These are phyloP conservation scores for Manis javanica DNA, from an alignment of 2,797 vertebrate species.

Conservation along the genomic window DNA sequence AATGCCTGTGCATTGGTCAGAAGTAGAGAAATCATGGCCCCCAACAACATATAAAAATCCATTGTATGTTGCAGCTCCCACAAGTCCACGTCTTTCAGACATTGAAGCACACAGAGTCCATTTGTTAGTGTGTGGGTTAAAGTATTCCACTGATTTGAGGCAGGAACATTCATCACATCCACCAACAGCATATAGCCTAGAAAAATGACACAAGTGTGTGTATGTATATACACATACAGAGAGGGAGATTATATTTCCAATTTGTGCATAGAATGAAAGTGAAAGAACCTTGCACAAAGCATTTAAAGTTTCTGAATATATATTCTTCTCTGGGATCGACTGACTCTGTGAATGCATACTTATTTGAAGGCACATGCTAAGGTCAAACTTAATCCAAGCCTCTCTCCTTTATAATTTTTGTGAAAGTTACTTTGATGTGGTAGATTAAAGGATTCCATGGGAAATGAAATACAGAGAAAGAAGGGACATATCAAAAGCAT, in stretches of 20 bases:
- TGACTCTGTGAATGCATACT: background rate
- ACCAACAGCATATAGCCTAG: slow-evolving; percentile 95
- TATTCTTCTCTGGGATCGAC: background rate
- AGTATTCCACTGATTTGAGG: slow-evolving; percentile 97
- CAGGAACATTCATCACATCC: slow-evolving; percentile 98
- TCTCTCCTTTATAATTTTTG: background rate
- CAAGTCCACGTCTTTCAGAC: slow-evolving; percentile 96
- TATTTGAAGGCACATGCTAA: background rate
- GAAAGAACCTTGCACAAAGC: background rate
- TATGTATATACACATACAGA: background rate
- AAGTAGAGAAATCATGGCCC: slow-evolving; percentile 97
- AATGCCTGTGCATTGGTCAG: slow-evolving; percentile 96
- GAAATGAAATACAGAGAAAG: background rate
- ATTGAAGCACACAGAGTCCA: slow-evolving; percentile 96
- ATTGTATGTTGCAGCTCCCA: slow-evolving; percentile 96
- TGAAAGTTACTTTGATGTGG: background rate
- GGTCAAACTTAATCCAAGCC: background rate
- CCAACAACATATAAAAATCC: slow-evolving; percentile 97
- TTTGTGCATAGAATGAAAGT: background rate
- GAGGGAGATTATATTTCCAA: background rate
- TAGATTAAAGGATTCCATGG: background rate
- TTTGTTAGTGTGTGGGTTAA: slow-evolving; percentile 98
- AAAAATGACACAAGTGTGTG: background rate
- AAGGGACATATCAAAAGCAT: background rate
- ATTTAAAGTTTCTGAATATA: background rate